Conservation (phyloP, 2,888 invertebrate genomes). For the Standfussiana lucernea region DNA sequence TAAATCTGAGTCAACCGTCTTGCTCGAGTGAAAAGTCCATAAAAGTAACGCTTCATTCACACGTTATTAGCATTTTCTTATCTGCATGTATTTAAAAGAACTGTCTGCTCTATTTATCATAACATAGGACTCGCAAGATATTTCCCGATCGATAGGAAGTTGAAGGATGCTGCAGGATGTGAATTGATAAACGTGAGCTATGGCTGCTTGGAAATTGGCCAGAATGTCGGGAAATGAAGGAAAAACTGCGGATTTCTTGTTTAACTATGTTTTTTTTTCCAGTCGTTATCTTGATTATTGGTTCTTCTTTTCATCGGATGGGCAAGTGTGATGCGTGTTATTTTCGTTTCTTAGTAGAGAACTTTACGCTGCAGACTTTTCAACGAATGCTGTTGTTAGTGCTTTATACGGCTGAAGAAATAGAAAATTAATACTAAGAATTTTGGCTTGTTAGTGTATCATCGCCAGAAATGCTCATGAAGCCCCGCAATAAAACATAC, state of each 20-base stretch:
- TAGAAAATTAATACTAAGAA: not conserved
- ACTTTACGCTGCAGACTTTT: not conserved
- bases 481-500: not conserved
- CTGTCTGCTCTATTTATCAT: constrained; percentile 17
- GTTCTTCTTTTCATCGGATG: not conserved
- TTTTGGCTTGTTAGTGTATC: not conserved
- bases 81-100: constrained; percentile 3
- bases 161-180: constrained; percentile 26
- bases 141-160: constrained; percentile 29
- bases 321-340: not conserved
- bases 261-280: not conserved
- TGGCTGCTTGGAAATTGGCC: constrained; percentile 28
- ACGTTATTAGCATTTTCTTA: constrained; percentile 23
- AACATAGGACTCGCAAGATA: constrained; percentile 18
- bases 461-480: not conserved
- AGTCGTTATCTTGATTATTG: not conserved
- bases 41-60: constrained; percentile 21
- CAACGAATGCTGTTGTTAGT: not conserved
- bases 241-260: not conserved
- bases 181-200: not conserved
- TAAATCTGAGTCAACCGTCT: constrained; percentile 25
- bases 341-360: not conserved
- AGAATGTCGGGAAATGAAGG: constrained; percentile 19
- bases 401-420: not conserved
- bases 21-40: constrained; percentile 22